These are phyloP conservation scores for Zalophus californianus DNA, from an alignment of 2,797 vertebrate genomes.

Conservation along the genomic window DNA sequence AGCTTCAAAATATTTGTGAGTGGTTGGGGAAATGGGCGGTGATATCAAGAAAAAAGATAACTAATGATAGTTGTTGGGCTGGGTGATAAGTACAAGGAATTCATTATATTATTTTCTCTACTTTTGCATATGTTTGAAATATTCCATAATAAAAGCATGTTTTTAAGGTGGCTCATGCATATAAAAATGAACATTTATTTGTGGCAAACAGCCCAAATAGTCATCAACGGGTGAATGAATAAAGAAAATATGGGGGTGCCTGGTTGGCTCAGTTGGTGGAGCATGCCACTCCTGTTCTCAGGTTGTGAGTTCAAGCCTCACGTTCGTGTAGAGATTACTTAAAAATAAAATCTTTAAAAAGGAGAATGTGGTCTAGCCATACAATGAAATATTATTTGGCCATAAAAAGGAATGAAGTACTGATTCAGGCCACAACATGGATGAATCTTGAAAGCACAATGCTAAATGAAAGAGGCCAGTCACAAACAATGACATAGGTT, in stretches of 20 bases:
- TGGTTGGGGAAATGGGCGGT: neutral
- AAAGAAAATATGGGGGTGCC: neutral
- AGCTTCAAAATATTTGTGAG: constrained; percentile 13
- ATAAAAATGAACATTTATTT: neutral
- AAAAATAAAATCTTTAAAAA: neutral
- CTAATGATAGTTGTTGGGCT: neutral
- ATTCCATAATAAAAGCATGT: neutral
- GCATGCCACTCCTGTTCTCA: neutral
- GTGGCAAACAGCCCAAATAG: neutral
- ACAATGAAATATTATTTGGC: neutral
- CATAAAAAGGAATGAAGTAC: neutral
- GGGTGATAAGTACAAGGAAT: neutral
- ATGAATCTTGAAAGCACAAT: neutral
- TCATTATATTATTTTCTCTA: neutral
- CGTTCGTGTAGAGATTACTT: neutral
- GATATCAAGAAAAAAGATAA: neutral
- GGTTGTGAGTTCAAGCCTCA: neutral
- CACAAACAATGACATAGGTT: neutral
- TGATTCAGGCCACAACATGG: neutral
- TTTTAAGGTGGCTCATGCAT: neutral
- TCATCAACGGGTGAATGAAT: neutral
- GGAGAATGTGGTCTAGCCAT: neutral
- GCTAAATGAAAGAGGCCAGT: neutral
- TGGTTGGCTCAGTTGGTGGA: neutral
- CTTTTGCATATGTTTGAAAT: neutral